Evolutionary conservation across 2,797 vertebrate genomes (phyloP).

Genomic region (Propithecus perrieri): DNA sequence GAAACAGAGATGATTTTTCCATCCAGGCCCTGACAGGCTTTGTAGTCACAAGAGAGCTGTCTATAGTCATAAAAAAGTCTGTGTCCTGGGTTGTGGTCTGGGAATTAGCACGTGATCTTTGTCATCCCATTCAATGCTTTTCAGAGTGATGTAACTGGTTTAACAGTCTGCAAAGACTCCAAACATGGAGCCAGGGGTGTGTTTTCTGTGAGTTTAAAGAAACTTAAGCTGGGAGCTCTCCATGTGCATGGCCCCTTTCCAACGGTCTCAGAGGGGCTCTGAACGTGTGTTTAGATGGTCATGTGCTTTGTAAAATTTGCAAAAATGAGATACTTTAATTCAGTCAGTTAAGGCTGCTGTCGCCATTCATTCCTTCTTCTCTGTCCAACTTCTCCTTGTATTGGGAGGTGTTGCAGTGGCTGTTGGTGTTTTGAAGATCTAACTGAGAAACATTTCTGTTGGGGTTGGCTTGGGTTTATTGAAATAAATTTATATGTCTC

Average conservation of each 20-base stretch:
- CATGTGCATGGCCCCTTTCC: fast-evolving
- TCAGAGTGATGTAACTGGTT: neutral
- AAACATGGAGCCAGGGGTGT: neutral
- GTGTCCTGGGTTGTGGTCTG: neutral
- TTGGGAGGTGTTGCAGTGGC: neutral
- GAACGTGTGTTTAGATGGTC: no score
- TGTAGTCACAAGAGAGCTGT: neutral
- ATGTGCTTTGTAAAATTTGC: neutral
- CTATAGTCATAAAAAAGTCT: neutral
- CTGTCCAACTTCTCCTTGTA: neutral
- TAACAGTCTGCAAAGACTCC: neutral
- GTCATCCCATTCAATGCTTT: neutral
- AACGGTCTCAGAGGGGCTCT: neutral
- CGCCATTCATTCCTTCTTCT: neutral
- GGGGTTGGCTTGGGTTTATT: neutral
- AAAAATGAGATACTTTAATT: neutral
- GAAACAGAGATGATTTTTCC: neutral
- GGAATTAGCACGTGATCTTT: neutral
- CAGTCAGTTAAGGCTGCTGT: neutral
- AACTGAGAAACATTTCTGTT: neutral
- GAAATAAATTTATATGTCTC: neutral
- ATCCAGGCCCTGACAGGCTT: neutral
- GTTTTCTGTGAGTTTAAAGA: neutral
- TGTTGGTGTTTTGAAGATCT: neutral
- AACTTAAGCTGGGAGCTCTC: neutral